These are phyloP conservation scores for Anoplophora glabripennis DNA, from an alignment of 1,140 invertebrate genomes.

Conservation along the genomic window DNA sequence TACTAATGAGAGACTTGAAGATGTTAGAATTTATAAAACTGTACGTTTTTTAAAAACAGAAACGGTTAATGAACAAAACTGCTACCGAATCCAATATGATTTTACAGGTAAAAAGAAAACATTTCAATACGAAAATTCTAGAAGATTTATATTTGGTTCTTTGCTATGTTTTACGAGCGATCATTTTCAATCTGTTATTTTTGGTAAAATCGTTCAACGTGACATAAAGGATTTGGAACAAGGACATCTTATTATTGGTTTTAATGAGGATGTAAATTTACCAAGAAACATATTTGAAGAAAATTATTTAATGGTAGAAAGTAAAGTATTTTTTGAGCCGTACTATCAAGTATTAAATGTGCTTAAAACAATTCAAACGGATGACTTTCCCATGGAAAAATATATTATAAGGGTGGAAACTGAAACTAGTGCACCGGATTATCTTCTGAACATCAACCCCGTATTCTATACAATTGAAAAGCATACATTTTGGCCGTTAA, in stretches of 20 bases:
- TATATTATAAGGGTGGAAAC: conserved; percentile 53
- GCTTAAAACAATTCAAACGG: conserved; percentile 54
- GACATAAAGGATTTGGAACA: conserved; percentile 48
- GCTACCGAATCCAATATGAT: conserved; percentile 29
- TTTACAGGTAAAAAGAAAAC: conserved; percentile 24
- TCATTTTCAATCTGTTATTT: conserved; percentile 63
- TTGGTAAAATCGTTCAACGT: conserved; percentile 64
- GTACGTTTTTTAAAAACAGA: conserved; percentile 28
- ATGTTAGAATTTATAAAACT: conserved; percentile 39
- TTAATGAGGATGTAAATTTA: conserved; percentile 45
- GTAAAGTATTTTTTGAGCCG: conserved; percentile 66
- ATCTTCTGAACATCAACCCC: conserved; percentile 21
- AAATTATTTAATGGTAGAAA: conserved; percentile 62
- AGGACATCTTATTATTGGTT: conserved; percentile 54
- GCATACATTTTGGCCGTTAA: conserved; percentile 14
- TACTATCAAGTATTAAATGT: conserved; percentile 61
- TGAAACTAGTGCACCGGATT: conserved; percentile 27
- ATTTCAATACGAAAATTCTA: conserved; percentile 48
- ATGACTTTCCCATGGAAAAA: conserved; percentile 61
- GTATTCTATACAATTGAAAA: conserved; percentile 21
- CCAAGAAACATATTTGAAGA: background rate
- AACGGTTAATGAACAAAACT: conserved; percentile 30
- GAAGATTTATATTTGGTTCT: conserved; percentile 68
- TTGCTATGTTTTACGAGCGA: conserved; percentile 69
- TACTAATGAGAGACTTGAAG: conserved; percentile 21